Percentiles rank a stretch among this genome's conserved stretches.
Evolutionary conservation across 2,113 vertebrate genomes (phyloP).

Genomic region (Sardina pilchardus): DNA sequence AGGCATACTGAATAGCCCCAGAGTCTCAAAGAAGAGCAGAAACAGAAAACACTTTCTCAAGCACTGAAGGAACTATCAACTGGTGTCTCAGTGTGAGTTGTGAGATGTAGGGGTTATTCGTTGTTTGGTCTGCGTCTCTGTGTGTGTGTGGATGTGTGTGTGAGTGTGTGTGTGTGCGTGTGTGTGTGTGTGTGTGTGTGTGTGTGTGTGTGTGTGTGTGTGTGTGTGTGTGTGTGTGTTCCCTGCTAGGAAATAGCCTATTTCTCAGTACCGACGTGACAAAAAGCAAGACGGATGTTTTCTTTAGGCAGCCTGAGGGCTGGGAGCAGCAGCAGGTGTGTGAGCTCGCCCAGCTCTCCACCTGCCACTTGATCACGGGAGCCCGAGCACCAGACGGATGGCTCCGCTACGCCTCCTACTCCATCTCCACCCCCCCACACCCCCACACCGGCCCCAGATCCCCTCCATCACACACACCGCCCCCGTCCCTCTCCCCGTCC

Average conservation of each 20-base stretch:
- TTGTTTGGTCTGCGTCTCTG: neutral
- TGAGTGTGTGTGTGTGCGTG: neutral
- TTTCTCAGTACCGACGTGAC: neutral
- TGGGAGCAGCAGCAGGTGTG: neutral
- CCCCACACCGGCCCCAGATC: neutral
- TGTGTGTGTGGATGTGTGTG: neutral
- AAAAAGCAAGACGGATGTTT: neutral
- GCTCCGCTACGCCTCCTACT: neutral
- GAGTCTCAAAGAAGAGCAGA: neutral
- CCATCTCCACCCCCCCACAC: neutral
- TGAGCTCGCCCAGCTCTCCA: neutral
- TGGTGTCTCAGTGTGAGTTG: neutral
- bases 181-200: neutral
- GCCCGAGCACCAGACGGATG: neutral
- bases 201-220: neutral
- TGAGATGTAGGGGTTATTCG: neutral
- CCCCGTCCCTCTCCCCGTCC: neutral
- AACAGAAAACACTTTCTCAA: neutral
- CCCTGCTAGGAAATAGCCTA: neutral
- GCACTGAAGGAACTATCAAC: neutral
- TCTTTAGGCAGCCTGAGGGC: neutral
- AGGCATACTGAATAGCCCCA: neutral
- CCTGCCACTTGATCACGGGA: neutral
- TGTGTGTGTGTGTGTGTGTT: neutral
- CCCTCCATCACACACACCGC: neutral